Evolutionary conservation across 2,888 invertebrate genomes (phyloP), one percentile per base, ranked within the genome.

Genomic region (Dioctria linearis): DNA sequence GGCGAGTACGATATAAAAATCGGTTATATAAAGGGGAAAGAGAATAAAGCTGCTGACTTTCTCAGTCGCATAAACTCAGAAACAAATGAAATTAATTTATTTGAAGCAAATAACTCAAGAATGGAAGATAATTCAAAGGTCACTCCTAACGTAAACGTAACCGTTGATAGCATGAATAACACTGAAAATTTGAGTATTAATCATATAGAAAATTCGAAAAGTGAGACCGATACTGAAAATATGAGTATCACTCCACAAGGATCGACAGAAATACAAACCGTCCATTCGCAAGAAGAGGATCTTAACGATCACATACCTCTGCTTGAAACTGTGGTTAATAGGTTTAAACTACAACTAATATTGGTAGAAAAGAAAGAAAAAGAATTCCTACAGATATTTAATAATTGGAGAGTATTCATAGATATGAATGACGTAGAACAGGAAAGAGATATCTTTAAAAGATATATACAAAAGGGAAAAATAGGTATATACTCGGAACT

Each of bases 401-500:
- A 37, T 5, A 61, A 61, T 37, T 37, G 37, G 3, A 25, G 13
- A 61, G 25, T 37, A 5, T 61, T 5, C 5, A 13, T 61, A 3
- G 61, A 61, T 4, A 4, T 8, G 8, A 25, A 61, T 61, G 61
- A 61, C 4, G 3, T 61, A 61, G 61, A 13, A 61, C n/a, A 11
- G 6, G 25, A 25, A 25, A 25, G 25, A 25, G 25, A 25, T 25
- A 25, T 25, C 25, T 2, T 25, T 25, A 25, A 25, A 25, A n/a
- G 66, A 66, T 46, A 43, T 66, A 46, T 66, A 42, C 11, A 4
- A 6, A 66, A 66, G 8, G 66, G 46, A 66, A 46, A 66, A 8
- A 8, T 46, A 8, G 46, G 46, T 46, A 46, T 25, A 25, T 25
- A 25, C 25, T 25, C 25, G 25, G 25, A 25, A 25, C 25, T 25